Base-by-base conservation (phyloP, 1,140 invertebrate species). In the Solenopsis fugax region DNA sequence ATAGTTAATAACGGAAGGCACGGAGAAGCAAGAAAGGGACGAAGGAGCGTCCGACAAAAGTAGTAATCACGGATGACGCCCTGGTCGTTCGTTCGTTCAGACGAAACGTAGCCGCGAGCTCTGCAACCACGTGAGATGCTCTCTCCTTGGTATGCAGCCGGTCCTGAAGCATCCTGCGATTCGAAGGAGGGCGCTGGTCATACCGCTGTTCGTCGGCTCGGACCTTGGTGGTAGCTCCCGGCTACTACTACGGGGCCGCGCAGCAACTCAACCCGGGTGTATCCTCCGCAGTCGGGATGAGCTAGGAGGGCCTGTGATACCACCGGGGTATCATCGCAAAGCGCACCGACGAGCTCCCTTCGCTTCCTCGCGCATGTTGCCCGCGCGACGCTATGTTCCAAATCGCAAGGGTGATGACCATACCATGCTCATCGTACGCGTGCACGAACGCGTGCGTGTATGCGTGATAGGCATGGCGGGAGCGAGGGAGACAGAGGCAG, bases 351-450 rank as follows among this genome's bases (percentile, higher is more conserved):
- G 50, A 78, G 69, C 56, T 54, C 29, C 62, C 48, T 67, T 89
- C 69, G 86, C 12, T 48, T 75, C 50, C 48, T 88, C 72, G 34
- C 45, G 52, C 54, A 69, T 52, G 60, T 78, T 45, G 24, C 12
- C 41, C 62, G 64, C 16, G 34, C 78, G 80, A 88, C 67, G 67
- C 24, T 58, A 76, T 82, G 76, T 82, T 58, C 72, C 84, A 71
- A 67, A 89, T 89, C 85, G 88, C 88, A 71, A 89, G 88, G 90
- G 87, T 89, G 90, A 92, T 87, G 90, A 84, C 87, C 77, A 88
- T 50, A 58, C 34, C 52, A 6, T 21, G 54, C 37, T 29, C 45
- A n/a, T 78, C 58, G 76, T 60, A 76, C 45, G 54, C 73, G 73
- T 60, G 37, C 60, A 72, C 45, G 65, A 58, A 50, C 60, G n/a